Base-by-base conservation (phyloP, 1,140 invertebrate species). In the Cephus cinctus region DNA sequence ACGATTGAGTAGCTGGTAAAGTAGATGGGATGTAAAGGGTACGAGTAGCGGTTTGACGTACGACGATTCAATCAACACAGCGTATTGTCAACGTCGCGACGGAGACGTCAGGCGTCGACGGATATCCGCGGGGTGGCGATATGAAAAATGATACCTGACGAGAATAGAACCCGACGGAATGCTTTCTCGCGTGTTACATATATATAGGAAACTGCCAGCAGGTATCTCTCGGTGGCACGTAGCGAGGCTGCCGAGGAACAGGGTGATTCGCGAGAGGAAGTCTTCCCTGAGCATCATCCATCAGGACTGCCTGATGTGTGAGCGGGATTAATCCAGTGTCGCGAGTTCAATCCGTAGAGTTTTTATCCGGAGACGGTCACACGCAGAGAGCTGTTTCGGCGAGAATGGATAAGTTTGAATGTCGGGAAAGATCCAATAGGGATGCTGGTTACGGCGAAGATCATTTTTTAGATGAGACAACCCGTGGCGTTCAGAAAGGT, bases 121-220 rank as follows among this genome's bases (percentile, higher is more conserved):
- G 63, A 67, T 61, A 67, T 65, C 62, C 47, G 53, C 56, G 31
- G 45, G 48, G 50, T 47, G 51, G 54, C 50, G 56, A 59, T 64
- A 66, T 69, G 65, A 69, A 69, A 69, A 67, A 69, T 63, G 66
- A 62, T 57, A 53, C 53, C 57, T 66, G 61, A 58, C 52, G 48
- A 42, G 4, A 35, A 25, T 43, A 50, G 43, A 39, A 42, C 34
- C 47, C 47, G 34, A 25, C 51, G 54, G 48, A 54, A 54, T 44
- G 52, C 48, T 59, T 55, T 55, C 48, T 54, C 48, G 38, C 20
- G 32, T 23, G 11, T n/a, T n/a, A n/a, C n/a, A n/a, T n/a, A n/a
- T n/a, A n/a, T n/a, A n/a, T n/a, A n/a, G n/a, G n/a, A n/a, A n/a
- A n/a, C n/a, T n/a, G n/a, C n/a, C n/a, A n/a, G n/a, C n/a, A n/a